These are phyloP conservation scores for Trichomycterus rosablanca DNA, from an alignment of 2,113 vertebrate species.

Conservation along the genomic window DNA sequence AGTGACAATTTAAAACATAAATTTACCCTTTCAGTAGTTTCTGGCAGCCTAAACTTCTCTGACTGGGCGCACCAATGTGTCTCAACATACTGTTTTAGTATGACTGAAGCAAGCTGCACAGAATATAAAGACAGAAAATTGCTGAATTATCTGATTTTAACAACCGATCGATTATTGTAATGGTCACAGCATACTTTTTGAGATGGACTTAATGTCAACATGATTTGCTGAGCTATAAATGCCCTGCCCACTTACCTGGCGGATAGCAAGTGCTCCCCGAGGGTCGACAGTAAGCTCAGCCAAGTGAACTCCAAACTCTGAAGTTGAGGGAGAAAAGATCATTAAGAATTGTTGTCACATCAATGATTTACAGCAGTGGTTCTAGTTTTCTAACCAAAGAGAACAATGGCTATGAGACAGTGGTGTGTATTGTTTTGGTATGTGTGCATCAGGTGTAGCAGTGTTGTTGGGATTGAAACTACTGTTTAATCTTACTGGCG, in stretches of 20 bases:
- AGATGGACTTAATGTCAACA: neutral
- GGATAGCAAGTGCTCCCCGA: conserved; percentile 89
- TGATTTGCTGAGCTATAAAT: no score
- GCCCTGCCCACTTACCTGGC: conserved; percentile 80
- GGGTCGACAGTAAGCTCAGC: conserved; percentile 95
- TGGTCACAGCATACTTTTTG: neutral
- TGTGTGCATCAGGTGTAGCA: no score
- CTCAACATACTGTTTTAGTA: conserved; percentile 97
- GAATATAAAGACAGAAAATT: conserved; percentile 40
- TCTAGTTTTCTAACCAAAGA: no score
- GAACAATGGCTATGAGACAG: no score
- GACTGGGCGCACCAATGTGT: conserved; percentile 98
- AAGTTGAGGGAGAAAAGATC: conserved; percentile 7
- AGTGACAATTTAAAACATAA: neutral
- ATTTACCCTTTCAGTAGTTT: conserved; percentile 92
- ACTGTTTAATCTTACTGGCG: no score
- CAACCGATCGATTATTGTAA: no score
- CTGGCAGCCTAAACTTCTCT: conserved; percentile 92
- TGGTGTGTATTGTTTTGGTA: no score
- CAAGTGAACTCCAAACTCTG: conserved; percentile 96
- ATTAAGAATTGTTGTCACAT: no score
- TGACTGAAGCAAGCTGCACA: conserved; percentile 87
- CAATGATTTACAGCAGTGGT: no score
- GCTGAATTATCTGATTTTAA: no score
- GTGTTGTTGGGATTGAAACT: no score